These are phyloP conservation scores for Megathymus violae DNA, from an alignment of 1,140 invertebrate genomes.

Conservation along the genomic window DNA sequence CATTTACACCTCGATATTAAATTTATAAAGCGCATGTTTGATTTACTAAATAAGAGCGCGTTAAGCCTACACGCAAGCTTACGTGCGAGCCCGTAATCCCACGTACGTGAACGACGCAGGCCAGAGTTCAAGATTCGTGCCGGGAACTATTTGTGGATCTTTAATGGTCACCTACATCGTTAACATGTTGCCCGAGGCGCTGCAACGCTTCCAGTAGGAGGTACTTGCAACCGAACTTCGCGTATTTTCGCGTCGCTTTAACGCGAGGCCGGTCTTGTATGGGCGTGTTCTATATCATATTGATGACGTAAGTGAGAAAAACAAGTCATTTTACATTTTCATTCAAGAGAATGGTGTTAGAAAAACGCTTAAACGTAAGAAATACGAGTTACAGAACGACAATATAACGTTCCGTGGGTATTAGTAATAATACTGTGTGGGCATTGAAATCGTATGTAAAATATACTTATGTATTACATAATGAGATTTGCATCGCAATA, in stretches of 20 bases:
- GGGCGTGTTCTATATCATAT: slow-evolving; percentile 46
- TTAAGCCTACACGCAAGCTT: background rate
- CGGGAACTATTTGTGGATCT: slow-evolving; percentile 42
- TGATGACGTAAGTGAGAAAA: slow-evolving; percentile 35
- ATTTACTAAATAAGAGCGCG: background rate
- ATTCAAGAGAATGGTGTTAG: slow-evolving; percentile 32
- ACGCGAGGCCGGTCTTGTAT: slow-evolving; percentile 58
- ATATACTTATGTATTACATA: slow-evolving; percentile 25
- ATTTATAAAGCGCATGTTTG: background rate
- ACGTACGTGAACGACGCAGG: background rate
- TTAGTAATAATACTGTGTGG: slow-evolving; percentile 23
- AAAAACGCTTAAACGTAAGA: slow-evolving; percentile 37
- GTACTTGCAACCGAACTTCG: slow-evolving; percentile 64
- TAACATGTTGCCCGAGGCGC: slow-evolving; percentile 57
- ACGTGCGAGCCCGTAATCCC: background rate
- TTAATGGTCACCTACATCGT: slow-evolving; percentile 52
- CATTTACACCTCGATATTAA: background rate
- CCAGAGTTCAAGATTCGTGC: slow-evolving; percentile 38
- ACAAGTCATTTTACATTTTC: slow-evolving; percentile 33
- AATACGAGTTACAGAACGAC: slow-evolving; percentile 32
- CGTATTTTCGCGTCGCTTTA: slow-evolving; percentile 59
- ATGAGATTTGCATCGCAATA: slow-evolving; percentile 23
- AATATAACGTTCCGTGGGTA: slow-evolving; percentile 22
- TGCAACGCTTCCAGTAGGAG: slow-evolving; percentile 62
- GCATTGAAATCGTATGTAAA: slow-evolving; percentile 9